Conservation (phyloP, 2,113 vertebrate species). For the Grus americana region DNA sequence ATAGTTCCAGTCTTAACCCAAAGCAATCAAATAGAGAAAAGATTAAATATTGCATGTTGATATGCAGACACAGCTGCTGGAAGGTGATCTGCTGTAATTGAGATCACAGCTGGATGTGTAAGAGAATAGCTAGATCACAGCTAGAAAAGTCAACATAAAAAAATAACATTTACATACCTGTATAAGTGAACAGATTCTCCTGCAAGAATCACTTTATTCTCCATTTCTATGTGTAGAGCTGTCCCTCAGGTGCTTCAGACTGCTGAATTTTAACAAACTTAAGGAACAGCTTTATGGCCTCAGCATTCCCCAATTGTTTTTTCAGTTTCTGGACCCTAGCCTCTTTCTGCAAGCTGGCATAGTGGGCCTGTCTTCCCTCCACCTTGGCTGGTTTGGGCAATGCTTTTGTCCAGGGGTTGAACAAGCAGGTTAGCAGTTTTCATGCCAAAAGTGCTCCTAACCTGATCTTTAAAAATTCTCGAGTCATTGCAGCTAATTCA, state of each 20-base stretch:
- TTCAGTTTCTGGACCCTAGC: neutral
- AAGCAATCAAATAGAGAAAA: neutral
- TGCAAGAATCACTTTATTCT: neutral
- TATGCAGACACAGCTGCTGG: neutral
- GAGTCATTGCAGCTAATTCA: neutral
- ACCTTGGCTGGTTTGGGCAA: neutral
- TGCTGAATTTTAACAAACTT: neutral
- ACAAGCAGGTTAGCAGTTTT: neutral
- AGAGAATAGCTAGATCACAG: neutral
- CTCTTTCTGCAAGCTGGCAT: neutral
- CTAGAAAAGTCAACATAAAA: neutral
- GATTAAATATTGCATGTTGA: neutral
- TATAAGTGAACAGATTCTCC: neutral
- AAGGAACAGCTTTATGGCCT: neutral
- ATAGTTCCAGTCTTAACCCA: neutral
- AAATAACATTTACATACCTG: neutral
- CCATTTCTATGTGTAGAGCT: neutral
- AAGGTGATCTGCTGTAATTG: neutral
- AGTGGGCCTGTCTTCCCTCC: neutral
- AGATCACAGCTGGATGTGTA: neutral
- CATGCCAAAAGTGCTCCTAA: neutral
- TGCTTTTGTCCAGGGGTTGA: neutral
- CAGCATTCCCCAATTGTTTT: neutral
- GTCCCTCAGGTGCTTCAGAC: neutral
- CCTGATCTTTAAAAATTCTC: neutral